phyloP scores from a whole-genome alignment of 1,140 invertebrate species.

The Bombus fervidus region DNA sequence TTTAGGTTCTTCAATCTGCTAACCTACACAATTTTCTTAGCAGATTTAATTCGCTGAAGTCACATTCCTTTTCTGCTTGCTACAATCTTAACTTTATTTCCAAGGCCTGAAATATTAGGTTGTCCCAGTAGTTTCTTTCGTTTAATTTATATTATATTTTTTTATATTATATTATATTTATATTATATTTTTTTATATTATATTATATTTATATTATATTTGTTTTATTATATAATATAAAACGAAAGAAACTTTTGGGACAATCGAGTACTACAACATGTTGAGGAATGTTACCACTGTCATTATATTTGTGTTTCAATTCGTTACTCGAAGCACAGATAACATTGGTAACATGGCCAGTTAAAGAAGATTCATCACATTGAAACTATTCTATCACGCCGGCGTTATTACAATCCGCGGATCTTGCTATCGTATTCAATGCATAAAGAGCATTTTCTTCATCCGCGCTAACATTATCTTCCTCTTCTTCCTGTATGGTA shows the following conservation, averaged over 20 bases:
- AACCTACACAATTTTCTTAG: background rate
- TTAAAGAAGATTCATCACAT: background rate
- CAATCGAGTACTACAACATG: background rate
- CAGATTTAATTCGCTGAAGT: background rate
- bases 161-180: too few relatives aligned
- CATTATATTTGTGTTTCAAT: background rate
- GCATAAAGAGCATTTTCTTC: background rate
- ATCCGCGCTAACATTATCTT: background rate
- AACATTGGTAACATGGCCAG: background rate
- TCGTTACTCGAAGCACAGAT: background rate
- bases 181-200: too few relatives aligned
- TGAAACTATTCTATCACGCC: background rate
- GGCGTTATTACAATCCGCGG: too few relatives aligned
- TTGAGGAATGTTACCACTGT: background rate
- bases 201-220: too few relatives aligned
- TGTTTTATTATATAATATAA: too few relatives aligned
- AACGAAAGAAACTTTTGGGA: too few relatives aligned
- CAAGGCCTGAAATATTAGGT: background rate
- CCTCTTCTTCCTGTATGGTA: background rate
- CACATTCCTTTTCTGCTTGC: background rate
- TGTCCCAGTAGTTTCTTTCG: too few relatives aligned
- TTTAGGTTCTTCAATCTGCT: background rate
- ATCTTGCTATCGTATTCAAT: background rate
- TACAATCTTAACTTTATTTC: background rate
- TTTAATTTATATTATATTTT: too few relatives aligned